These are phyloP conservation scores for Tautogolabrus adspersus DNA, from an alignment of 2,113 vertebrate genomes.

Conservation along the genomic window DNA sequence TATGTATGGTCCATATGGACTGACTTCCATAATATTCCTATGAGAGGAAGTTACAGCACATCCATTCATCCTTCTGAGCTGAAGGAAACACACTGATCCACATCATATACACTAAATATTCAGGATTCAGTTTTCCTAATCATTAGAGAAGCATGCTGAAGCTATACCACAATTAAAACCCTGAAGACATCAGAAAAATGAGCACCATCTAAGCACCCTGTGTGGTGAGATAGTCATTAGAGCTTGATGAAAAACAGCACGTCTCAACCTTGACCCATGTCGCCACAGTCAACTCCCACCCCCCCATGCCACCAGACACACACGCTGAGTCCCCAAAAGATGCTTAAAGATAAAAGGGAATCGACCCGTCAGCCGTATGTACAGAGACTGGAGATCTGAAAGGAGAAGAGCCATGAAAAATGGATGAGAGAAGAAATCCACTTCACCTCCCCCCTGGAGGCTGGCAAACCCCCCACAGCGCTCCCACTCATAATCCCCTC, in stretches of 20 bases:
- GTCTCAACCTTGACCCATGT: conserved; percentile 63
- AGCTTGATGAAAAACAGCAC: conserved; percentile 52
- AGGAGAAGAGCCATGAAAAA: conserved; percentile 84
- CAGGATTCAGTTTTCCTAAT: conserved; percentile 26
- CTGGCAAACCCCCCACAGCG: conserved; percentile 75
- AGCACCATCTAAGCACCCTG: conserved; percentile 17
- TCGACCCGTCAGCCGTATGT: conserved; percentile 74
- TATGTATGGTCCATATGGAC: conserved; percentile 13
- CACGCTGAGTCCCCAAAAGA: conserved; percentile 66
- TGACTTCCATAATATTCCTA: conserved; percentile 17
- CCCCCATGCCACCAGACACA: conserved; percentile 33
- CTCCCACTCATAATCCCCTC: conserved; percentile 75
- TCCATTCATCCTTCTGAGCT: conserved; percentile 15
- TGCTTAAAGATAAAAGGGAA: conserved; percentile 82
- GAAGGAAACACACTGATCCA: conserved; percentile 6
- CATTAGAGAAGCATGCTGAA: conserved; percentile 4
- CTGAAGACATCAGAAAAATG: conserved; percentile 29
- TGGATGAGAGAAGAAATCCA: conserved; percentile 84
- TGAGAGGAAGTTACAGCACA: conserved; percentile 10
- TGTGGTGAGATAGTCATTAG: conserved; percentile 35
- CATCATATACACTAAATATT: conserved; percentile 5
- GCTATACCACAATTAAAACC: conserved; percentile 31
- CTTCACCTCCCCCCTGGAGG: conserved; percentile 77
- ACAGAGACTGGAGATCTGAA: conserved; percentile 77
- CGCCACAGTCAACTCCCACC: background rate